phyloP scores from a whole-genome alignment of 2,888 invertebrate species.

The Microctonus aethiopoides region DNA sequence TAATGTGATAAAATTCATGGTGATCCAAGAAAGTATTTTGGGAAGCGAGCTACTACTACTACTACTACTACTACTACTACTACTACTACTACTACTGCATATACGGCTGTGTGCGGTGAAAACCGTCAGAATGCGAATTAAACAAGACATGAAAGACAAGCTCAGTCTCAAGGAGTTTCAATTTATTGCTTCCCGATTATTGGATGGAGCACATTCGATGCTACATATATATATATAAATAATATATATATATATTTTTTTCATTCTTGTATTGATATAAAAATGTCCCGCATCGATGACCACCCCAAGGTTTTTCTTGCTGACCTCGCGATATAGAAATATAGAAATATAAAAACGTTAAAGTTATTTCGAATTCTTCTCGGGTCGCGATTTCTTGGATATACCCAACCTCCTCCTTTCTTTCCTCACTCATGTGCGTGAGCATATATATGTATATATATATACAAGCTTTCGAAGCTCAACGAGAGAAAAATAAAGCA shows the following conservation, averaged over 20 bases:
- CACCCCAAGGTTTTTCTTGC: not conserved
- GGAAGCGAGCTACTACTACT: constrained; percentile 44
- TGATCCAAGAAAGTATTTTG: constrained; percentile 67
- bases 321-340: not conserved
- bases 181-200: constrained; percentile 34
- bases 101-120: not conserved
- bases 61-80: no score
- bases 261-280: not conserved
- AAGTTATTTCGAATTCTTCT: not conserved
- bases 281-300: constrained; percentile 2
- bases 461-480: no score
- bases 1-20: constrained; percentile 66
- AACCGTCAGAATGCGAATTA: constrained; percentile 34
- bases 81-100: no score
- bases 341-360: no score
- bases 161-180: not conserved
- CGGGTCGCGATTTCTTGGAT: not conserved
- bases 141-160: constrained; percentile 30
- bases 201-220: not conserved
- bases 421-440: not conserved
- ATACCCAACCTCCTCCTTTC: not conserved
- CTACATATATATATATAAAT: not conserved
- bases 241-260: not conserved
- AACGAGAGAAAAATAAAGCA: no score
- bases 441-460: constrained; percentile 13